Evolutionary conservation across 1,140 invertebrate genomes (phyloP), one percentile per base, ranked within the genome.

Genomic region (Listronotus bonariensis): DNA sequence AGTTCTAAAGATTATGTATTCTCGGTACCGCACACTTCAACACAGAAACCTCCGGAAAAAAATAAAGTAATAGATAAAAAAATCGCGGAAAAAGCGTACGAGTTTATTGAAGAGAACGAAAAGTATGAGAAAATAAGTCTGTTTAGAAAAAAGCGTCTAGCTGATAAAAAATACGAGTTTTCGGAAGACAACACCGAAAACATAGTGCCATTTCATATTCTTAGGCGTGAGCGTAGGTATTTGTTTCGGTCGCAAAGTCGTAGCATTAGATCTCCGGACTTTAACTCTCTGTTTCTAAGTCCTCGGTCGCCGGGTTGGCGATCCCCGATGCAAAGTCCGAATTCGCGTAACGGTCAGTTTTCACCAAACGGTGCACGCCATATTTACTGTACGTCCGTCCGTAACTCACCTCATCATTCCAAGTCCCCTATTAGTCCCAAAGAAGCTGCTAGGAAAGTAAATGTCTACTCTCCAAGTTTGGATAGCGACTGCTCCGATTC

Each of bases 151-250:
- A 83, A 92, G 49, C 83, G 91, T 3, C 77, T 94, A 32, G 93
- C 93, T 0, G 92, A 96, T 72, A 95, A 95, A 77, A 94, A 95
- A 74, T 96, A 96, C 74, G 93, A 95, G 75, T 93, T 94, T 71
- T 91, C 89, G 4, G 92, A 93, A 59, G 91, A 92, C 70, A 92
- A 92, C 74, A 88, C 88, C 6, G 90, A 92, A 76, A 92, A 92
- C 77, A 92, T 92, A 61, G 87, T 92, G 68, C 90, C 90, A 42
- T 92, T 91, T 75, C 88, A 79, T 69, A 77, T 76, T n/a, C 59
- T 79, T 12, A 56, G 77, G 8, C 70, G 74, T 0, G 77, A 79
- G 65, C 65, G 77, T 7, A 68, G 76, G 8, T 77, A 71, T 63
- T 68, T 74, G 18, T 71, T 72, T 46, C 64, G 74, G 7, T 70